These are phyloP conservation scores for Scalopus aquaticus DNA, from an alignment of 2,113 vertebrate genomes.

Conservation along the genomic window DNA sequence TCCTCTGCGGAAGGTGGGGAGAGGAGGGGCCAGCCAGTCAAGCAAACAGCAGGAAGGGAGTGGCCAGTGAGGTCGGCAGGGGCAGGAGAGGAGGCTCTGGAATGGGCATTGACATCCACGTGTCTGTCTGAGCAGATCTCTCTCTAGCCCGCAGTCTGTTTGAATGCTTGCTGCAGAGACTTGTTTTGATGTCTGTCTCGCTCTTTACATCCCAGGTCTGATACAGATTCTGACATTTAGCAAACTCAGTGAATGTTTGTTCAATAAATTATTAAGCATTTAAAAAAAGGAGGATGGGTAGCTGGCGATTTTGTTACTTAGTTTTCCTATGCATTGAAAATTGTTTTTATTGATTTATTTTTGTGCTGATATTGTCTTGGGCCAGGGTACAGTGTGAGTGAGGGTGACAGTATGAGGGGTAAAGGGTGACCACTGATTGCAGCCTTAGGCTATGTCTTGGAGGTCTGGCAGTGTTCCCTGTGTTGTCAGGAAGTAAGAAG, in stretches of 20 bases:
- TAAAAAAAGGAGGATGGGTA: neutral
- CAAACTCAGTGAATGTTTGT: neutral
- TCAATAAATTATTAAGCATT: neutral
- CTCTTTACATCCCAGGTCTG: neutral
- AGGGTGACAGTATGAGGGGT: neutral
- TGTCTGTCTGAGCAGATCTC: neutral
- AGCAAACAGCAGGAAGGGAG: neutral
- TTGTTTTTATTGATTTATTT: too few species aligned
- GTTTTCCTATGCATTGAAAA: neutral
- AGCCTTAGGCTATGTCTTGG: neutral
- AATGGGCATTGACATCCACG: neutral
- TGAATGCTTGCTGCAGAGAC: neutral
- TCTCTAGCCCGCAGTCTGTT: neutral
- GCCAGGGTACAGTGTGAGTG: neutral
- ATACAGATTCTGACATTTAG: neutral
- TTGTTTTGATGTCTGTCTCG: neutral
- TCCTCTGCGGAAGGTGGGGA: neutral
- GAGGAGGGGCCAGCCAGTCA: neutral
- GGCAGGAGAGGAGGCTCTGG: too few species aligned
- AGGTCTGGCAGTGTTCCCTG: accelerated
- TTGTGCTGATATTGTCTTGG: neutral
- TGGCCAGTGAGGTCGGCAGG: too few species aligned
- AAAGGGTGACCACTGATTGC: neutral
- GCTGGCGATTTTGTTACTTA: neutral
- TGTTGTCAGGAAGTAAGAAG: neutral